Conservation (phyloP, 92 coral and sea anemone genomes). For the Nematostella vectensis region DNA sequence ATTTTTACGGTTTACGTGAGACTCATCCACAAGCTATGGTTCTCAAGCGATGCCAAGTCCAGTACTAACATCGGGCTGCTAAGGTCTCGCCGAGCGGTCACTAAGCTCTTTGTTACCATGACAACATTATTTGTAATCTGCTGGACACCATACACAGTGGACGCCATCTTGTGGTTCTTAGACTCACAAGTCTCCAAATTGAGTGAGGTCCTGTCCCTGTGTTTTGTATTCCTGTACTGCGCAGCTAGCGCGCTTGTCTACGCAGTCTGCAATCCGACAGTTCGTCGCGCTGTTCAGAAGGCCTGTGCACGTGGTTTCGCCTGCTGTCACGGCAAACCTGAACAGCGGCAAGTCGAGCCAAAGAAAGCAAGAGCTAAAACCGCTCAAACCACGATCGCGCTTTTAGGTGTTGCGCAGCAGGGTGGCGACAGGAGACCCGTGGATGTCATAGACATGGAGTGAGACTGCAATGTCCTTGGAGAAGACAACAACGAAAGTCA, state of each 20-base stretch:
- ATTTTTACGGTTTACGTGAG: constrained; percentile 21
- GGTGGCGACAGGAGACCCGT: no score
- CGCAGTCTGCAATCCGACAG: constrained; percentile 10
- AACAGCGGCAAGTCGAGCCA: no score
- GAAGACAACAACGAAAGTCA: no score
- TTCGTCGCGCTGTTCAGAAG: constrained; percentile 7
- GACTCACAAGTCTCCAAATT: background rate
- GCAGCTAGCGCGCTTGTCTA: constrained; percentile 19
- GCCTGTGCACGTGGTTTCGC: constrained; percentile 1
- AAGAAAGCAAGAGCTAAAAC: no score
- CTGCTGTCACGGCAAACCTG: no score
- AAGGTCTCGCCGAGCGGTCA: constrained; percentile 44
- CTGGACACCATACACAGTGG: constrained; percentile 34
- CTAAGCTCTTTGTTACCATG: constrained; percentile 26
- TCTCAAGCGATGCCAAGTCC: constrained; percentile 6
- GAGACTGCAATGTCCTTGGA: no score
- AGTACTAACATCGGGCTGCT: constrained; percentile 24
- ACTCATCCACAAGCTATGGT: constrained; percentile 34
- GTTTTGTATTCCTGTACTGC: constrained; percentile 10
- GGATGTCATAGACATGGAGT: no score
- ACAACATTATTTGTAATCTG: constrained; percentile 20
- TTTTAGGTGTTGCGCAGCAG: no score
- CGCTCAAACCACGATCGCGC: no score
- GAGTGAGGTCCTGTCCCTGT: background rate
- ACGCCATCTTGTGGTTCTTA: constrained; percentile 8